phyloP scores from a whole-genome alignment of 2,888 invertebrate species.

The Octonoba sinensis region DNA sequence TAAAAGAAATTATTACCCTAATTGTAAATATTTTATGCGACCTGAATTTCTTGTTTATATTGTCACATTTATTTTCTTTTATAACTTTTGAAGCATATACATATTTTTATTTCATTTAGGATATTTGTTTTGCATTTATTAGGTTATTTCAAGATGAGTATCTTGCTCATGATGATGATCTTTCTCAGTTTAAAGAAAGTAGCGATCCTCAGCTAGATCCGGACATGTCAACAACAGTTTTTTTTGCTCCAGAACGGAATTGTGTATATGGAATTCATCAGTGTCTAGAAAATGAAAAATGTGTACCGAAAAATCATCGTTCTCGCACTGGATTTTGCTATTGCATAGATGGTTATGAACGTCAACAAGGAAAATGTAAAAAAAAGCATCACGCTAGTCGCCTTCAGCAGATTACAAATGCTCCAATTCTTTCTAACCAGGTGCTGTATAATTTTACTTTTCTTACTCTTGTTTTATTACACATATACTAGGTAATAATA shows the following conservation, averaged over 20 bases:
- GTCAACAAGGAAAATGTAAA: slow-evolving; percentile 71
- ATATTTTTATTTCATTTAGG: not conserved
- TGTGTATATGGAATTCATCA: slow-evolving; percentile 77
- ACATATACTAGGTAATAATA: not conserved
- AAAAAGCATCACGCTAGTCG: not conserved
- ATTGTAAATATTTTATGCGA: not conserved
- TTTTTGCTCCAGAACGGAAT: slow-evolving; percentile 65
- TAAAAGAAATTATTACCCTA: not conserved
- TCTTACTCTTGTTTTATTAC: not conserved
- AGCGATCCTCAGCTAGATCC: slow-evolving; percentile 13
- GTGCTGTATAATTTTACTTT: slow-evolving; percentile 3
- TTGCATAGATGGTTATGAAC: slow-evolving; percentile 78
- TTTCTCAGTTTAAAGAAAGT: slow-evolving; percentile 38
- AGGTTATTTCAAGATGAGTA: slow-evolving; percentile 24
- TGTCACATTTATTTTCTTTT: not conserved
- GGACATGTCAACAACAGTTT: slow-evolving; percentile 12
- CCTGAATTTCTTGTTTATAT: not conserved
- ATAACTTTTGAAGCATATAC: not conserved
- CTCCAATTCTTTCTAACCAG: slow-evolving; percentile 21
- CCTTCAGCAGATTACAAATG: slow-evolving; percentile 11
- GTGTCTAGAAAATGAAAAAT: slow-evolving; percentile 81
- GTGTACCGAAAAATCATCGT: slow-evolving; percentile 75
- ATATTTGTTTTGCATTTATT: slow-evolving; percentile 5
- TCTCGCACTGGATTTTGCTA: slow-evolving; percentile 80
- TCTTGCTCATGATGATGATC: slow-evolving; percentile 12